Conservation (phyloP, 2,113 vertebrate species). For the Bagarius yarrelli region DNA sequence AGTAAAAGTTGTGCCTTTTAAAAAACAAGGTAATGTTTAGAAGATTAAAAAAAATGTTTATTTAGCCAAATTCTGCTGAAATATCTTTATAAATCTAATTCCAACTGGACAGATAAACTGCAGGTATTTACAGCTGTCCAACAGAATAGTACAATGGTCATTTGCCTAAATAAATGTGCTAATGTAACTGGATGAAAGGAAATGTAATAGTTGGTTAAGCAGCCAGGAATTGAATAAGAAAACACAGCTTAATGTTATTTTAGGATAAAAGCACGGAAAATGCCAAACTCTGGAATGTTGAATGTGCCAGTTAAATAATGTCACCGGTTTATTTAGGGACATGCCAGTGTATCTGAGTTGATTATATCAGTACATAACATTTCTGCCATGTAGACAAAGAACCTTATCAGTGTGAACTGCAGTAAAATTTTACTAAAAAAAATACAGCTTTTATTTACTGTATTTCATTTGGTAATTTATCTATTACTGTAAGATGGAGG, state of each 20-base stretch:
- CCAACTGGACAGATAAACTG: neutral
- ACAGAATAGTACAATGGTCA: neutral
- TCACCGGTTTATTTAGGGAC: neutral
- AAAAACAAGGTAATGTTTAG: too few species aligned
- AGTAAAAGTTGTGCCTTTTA: too few species aligned
- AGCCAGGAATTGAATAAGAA: neutral
- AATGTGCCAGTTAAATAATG: neutral
- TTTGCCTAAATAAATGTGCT: neutral
- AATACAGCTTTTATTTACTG: too few species aligned
- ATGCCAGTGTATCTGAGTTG: constrained; percentile 38
- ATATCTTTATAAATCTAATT: too few species aligned
- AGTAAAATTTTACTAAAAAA: too few species aligned
- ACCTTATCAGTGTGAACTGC: neutral
- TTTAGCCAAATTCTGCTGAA: neutral
- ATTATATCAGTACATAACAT: constrained; percentile 16
- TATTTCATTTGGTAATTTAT: too few species aligned
- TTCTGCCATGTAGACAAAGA: neutral
- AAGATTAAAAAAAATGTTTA: neutral
- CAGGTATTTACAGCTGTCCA: neutral
- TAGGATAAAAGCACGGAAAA: neutral
- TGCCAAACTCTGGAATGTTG: neutral
- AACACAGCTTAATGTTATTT: neutral
- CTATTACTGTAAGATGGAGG: too few species aligned
- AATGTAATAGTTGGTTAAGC: neutral
- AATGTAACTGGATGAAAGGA: neutral